These are phyloP conservation scores for Drosophila burlai DNA, from an alignment of 1,140 invertebrate species.

Conservation along the genomic window DNA sequence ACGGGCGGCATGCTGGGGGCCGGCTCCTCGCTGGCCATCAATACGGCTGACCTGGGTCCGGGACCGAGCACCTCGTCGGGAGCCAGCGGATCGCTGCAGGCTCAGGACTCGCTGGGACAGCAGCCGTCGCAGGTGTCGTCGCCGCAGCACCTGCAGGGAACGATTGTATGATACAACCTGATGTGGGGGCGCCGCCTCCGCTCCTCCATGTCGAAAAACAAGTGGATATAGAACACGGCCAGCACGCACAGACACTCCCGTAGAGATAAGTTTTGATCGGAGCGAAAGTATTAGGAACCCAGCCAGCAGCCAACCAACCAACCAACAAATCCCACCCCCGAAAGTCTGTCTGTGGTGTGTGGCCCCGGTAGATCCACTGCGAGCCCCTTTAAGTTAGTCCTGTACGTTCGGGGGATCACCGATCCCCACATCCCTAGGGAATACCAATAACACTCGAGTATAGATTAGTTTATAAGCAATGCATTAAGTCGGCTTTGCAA, in stretches of 20 bases:
- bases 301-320: conserved; percentile 17
- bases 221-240: conserved; percentile 84
- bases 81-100: conserved; percentile 58
- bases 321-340: conserved; percentile 41
- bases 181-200: conserved; percentile 92
- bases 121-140: conserved; percentile 86
- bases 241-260: conserved; percentile 73
- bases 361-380: conserved; percentile 19
- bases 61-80: conserved; percentile 70
- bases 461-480: conserved; percentile 42
- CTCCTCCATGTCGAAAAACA: conserved; percentile 84
- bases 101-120: conserved; percentile 69
- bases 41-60: conserved; percentile 71
- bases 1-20: conserved; percentile 56
- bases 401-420: conserved; percentile 6
- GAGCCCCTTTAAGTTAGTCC: conserved; percentile 26
- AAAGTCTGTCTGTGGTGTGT: conserved; percentile 71
- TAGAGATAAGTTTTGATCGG: conserved; percentile 70
- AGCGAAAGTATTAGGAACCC: conserved; percentile 39
- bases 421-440: conserved; percentile 13
- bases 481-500: conserved; percentile 60
- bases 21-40: conserved; percentile 75
- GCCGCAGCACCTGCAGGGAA: conserved; percentile 92
- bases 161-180: conserved; percentile 96
- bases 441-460: conserved; percentile 4